phyloP scores from a whole-genome alignment of 2,888 invertebrate species.

The Euplagia quadripunctaria region DNA sequence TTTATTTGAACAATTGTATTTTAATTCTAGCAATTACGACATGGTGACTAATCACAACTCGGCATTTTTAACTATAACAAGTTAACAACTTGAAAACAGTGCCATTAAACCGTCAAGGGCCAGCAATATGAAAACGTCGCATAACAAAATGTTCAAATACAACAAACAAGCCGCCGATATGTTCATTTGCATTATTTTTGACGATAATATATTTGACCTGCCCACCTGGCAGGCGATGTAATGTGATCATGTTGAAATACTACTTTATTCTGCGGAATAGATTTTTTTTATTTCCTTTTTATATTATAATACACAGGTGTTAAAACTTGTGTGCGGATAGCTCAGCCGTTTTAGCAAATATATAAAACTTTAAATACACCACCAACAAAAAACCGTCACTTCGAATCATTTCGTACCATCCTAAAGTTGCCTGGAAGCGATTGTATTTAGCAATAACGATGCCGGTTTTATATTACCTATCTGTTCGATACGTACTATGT shows the following conservation, averaged over 20 bases:
- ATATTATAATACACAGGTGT: conserved; percentile 22
- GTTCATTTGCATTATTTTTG: conserved; percentile 65
- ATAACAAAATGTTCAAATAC: conserved; percentile 53
- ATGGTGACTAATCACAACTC: background rate
- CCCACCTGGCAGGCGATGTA: conserved; percentile 75
- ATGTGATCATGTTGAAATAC: conserved; percentile 75
- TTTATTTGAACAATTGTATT: conserved; percentile 5
- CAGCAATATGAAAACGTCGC: conserved; percentile 55
- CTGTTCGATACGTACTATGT: background rate
- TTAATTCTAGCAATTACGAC: conserved; percentile 4
- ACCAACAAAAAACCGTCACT: no score
- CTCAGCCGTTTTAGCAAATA: background rate
- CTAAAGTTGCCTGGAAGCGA: background rate
- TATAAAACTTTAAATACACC: background rate
- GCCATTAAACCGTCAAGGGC: background rate
- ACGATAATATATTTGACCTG: conserved; percentile 53
- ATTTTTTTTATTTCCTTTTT: conserved; percentile 43
- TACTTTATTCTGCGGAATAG: conserved; percentile 51
- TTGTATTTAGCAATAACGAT: background rate
- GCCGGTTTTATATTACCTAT: background rate
- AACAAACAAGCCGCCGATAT: conserved; percentile 58
- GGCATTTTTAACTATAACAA: background rate
- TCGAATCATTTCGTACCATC: no score
- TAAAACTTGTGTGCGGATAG: background rate
- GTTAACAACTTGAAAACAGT: background rate